phyloP scores from a whole-genome alignment of 2,888 invertebrate species.

The Autographa gamma region DNA sequence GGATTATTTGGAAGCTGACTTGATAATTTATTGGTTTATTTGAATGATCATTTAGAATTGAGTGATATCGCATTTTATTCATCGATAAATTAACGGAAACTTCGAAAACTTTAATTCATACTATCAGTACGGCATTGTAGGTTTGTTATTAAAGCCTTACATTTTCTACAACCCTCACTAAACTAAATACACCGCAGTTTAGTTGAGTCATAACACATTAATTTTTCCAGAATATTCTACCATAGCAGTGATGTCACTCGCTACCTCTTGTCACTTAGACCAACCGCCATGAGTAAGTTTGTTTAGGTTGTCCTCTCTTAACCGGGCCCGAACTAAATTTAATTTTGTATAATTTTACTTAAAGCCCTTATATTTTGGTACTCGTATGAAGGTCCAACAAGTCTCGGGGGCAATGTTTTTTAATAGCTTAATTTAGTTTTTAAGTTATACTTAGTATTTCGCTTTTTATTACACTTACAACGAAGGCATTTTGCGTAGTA shows the following conservation, averaged over 20 bases:
- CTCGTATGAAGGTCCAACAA: conserved; percentile 27
- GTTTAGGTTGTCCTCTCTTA: conserved; percentile 71
- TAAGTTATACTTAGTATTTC: neutral
- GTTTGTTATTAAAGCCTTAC: no score
- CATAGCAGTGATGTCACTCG: neutral
- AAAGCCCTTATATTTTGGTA: conserved; percentile 62
- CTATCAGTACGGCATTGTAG: no score
- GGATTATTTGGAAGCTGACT: no score
- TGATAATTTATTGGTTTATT: no score
- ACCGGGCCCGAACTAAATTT: conserved; percentile 72
- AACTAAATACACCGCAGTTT: no score
- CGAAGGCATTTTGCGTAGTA: neutral
- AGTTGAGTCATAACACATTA: no score
- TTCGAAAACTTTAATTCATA: no score
- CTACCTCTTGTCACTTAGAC: conserved; percentile 36
- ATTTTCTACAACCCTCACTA: no score
- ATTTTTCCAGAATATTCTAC: no score
- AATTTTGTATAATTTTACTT: conserved; percentile 73
- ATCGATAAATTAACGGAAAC: no score
- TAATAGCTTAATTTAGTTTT: conserved; percentile 44
- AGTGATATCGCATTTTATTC: no score
- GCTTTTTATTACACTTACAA: neutral
- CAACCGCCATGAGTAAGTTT: conserved; percentile 68
- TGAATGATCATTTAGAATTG: no score
- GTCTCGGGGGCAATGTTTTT: conserved; percentile 25